Conservation (phyloP, 2,113 vertebrate species). For the Sterrhoptilus dennistouni region DNA sequence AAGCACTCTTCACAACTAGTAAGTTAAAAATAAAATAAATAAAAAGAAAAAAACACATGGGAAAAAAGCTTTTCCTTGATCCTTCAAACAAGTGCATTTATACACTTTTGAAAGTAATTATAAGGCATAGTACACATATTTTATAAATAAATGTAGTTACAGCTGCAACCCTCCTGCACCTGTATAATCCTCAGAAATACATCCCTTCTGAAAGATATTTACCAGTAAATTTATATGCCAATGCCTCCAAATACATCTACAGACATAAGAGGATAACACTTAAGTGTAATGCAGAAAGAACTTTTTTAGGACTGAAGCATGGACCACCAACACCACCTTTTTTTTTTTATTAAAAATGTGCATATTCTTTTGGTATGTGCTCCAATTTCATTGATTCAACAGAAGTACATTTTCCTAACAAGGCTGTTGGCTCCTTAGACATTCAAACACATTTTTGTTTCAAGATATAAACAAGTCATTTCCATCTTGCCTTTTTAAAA, state of each 20-base stretch:
- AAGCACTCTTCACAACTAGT: background rate
- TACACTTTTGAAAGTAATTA: background rate
- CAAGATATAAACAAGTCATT: background rate
- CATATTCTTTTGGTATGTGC: fast-evolving
- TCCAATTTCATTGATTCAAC: background rate
- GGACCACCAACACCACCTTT: background rate
- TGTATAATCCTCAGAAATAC: background rate
- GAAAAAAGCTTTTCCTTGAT: background rate
- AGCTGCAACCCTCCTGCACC: background rate
- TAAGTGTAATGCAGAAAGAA: background rate
- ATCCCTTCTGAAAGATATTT: background rate
- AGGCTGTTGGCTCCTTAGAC: background rate
- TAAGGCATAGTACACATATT: background rate
- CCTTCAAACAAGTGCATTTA: background rate
- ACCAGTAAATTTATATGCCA: background rate
- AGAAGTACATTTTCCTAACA: background rate
- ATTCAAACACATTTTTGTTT: background rate
- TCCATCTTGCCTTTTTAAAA: background rate
- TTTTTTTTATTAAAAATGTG: background rate
- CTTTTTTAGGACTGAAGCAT: background rate
- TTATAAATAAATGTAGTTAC: background rate
- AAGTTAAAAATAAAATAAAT: background rate
- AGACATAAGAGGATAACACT: background rate
- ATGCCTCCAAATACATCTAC: background rate
- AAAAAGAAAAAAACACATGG: background rate